Base-by-base conservation (phyloP, 2,797 vertebrate species). In the Pteronotus mesoamericanus region DNA sequence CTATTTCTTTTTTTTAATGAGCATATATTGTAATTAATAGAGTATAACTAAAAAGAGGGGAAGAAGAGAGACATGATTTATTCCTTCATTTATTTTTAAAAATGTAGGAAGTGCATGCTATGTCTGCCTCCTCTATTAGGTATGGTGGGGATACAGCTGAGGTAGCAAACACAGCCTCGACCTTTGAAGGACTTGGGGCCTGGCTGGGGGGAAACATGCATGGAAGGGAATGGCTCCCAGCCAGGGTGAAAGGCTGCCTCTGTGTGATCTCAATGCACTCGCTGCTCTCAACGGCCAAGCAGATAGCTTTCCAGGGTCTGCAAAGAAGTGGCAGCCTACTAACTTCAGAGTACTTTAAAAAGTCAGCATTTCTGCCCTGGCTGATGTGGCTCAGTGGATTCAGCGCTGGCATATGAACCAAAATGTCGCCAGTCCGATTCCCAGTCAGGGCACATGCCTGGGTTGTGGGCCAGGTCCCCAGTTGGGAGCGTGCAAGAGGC, bases 81-180 rank as follows among this genome's bases (percentile, higher is more conserved):
- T 78, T 86, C 26, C 26, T 95, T 83, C 68, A 64, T 89, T 94
- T 94, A 91, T 92, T 94, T 94, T 96, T 91, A 22, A 34, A 86
- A 84, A 71, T 86, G 22, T 78, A 74, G 55, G 42, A 66, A 84
- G 55, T 69, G 0, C 10, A 14, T 85, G 44, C 46, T 87, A 15
- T 74, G 44, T 82, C 53, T 42, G 22, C 86, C 10, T 69, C 64
- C n/a, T 94, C 26, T 77, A 3, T 51, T 89, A 21, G 51, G 3
- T 34, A 6, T 83, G 3, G 37, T 89, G 59, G 82, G 94, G 46
- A 79, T 74, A 48, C 24, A 87, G 75, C 64, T 78, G 42, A 92
- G 91, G 79, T 84, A 87, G 86, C 57, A 90, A 93, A 80, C 37
- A 93, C 48, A 94, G 44, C 75, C 83, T 93, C 14, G 37, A 59